Evolutionary conservation across 2,113 vertebrate species (phyloP).

Genomic region (Etia nguti): DNA sequence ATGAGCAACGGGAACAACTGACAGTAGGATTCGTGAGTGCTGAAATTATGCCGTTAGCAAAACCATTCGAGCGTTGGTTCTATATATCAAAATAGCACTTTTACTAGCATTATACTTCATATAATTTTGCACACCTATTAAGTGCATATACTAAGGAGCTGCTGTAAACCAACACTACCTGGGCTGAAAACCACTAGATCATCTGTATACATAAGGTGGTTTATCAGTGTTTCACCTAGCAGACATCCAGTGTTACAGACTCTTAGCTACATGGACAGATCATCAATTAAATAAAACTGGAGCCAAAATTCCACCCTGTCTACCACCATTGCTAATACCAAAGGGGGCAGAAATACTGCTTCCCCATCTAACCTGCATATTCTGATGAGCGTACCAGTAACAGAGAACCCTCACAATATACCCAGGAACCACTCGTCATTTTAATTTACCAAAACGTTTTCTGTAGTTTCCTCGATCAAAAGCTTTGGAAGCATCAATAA

Average conservation of each 20-base stretch:
- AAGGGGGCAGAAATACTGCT: no score
- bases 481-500: not conserved
- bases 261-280: not conserved
- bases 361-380: no score
- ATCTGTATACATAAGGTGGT: not conserved
- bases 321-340: no score
- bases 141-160: not conserved
- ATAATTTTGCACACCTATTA: not conserved
- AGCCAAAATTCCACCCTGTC: no score
- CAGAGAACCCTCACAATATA: not conserved
- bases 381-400: no score
- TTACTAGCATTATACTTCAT: not conserved
- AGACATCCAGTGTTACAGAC: not conserved
- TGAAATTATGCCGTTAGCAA: not conserved
- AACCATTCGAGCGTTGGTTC: not conserved
- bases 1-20: fast-evolving
- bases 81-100: not conserved
- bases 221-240: not conserved
- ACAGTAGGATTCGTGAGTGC: not conserved
- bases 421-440: fast-evolving
- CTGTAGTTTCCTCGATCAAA: not conserved
- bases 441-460: not conserved
- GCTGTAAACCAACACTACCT: not conserved
- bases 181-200: not conserved
- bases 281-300: no score